Conservation (phyloP, 2,888 invertebrate genomes). For the Saturnia japonica region DNA sequence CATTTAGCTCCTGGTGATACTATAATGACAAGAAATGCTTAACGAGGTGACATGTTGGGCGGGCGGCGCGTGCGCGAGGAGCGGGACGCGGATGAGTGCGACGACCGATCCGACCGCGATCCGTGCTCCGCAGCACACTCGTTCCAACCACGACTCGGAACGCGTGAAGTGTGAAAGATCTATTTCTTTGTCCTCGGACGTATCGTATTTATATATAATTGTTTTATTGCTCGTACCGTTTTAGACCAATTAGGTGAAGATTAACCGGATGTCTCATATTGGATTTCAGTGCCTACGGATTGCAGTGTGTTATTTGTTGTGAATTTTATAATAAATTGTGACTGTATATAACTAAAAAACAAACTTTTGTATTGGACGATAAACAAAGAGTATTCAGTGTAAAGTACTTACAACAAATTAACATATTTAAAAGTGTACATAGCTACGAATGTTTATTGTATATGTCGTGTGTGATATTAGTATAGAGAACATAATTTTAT, state of each 20-base stretch:
- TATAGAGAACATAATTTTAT: constrained; percentile 18
- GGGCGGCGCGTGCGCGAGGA: constrained; percentile 67
- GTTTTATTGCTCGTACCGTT: constrained; percentile 61
- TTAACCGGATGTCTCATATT: constrained; percentile 51
- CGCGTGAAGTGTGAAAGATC: constrained; percentile 40
- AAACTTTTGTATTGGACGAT: constrained; percentile 28
- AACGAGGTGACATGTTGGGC: constrained; percentile 60
- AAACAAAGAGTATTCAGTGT: constrained; percentile 14
- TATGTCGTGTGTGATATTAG: constrained; percentile 17
- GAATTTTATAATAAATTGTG: constrained; percentile 44
- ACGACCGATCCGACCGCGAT: constrained; percentile 36
- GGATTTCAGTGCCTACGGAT: constrained; percentile 79
- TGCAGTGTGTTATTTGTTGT: constrained; percentile 70
- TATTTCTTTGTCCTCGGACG: constrained; percentile 64
- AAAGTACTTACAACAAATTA: background rate
- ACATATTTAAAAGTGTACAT: background rate
- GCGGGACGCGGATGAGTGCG: constrained; percentile 44
- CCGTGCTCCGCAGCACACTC: constrained; percentile 69
- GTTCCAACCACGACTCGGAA: constrained; percentile 58
- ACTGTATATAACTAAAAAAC: constrained; percentile 30
- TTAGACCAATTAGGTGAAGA: constrained; percentile 39
- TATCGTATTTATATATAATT: constrained; percentile 44
- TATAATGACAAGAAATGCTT: constrained; percentile 61
- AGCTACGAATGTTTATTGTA: constrained; percentile 25
- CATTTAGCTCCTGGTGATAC: background rate